Conservation (phyloP, 2,113 vertebrate genomes). For the Alectura lathami region DNA sequence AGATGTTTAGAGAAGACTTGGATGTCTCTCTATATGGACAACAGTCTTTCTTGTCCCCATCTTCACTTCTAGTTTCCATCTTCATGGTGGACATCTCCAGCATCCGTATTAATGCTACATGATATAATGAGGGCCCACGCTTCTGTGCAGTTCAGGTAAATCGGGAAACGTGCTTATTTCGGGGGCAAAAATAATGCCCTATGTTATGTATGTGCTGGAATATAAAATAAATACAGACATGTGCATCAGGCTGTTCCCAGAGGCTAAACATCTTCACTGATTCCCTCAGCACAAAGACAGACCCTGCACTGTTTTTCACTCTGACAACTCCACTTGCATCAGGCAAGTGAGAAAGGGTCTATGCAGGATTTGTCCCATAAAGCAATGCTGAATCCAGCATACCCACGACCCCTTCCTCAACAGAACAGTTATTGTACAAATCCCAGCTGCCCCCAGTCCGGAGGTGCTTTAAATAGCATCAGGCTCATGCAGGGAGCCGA, state of each 20-base stretch:
- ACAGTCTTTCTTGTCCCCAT: background rate
- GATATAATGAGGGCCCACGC: accelerated
- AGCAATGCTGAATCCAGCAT: background rate
- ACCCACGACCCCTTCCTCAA: background rate
- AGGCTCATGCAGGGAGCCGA: background rate
- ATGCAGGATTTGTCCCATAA: background rate
- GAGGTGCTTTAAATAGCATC: conserved; percentile 62
- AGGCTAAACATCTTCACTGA: background rate
- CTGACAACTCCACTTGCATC: background rate
- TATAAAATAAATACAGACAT: background rate
- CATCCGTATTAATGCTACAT: background rate
- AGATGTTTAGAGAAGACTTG: background rate
- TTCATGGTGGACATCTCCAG: background rate
- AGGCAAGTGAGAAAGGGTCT: background rate
- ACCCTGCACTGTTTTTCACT: background rate
- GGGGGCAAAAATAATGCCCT: background rate
- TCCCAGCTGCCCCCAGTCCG: background rate
- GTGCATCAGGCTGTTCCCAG: background rate
- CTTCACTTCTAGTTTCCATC: background rate
- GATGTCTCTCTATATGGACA: background rate
- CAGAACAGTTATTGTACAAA: conserved; percentile 29
- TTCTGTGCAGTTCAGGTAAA: background rate
- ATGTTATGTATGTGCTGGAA: background rate
- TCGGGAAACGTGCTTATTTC: background rate
- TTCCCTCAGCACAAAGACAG: background rate